A percentile compares a stretch with the other conserved stretches of the same genome.
Evolutionary conservation across 2,797 vertebrate species (phyloP).

Genomic region (Phoeniculus purpureus): DNA sequence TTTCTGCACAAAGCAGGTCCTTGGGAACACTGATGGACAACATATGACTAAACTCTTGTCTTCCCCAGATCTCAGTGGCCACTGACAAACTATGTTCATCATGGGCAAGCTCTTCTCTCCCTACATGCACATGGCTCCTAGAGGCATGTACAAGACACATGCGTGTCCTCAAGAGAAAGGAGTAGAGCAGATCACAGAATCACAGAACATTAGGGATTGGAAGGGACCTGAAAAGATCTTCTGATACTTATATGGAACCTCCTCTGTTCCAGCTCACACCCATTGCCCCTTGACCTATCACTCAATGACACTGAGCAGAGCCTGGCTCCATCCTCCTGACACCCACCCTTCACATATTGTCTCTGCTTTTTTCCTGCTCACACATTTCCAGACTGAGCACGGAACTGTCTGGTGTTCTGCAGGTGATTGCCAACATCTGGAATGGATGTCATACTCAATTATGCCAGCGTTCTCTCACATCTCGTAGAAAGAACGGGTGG

Average conservation of each 20-base stretch:
- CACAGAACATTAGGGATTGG: no score
- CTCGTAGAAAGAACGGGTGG: slow-evolving; percentile 17
- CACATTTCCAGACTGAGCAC: not conserved
- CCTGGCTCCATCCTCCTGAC: no score
- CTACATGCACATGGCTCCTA: not conserved
- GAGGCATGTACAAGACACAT: not conserved
- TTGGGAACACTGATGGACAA: not conserved
- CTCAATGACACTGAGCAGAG: no score
- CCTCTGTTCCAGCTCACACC: no score
- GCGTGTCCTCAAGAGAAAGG: not conserved
- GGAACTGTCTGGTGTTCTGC: not conserved
- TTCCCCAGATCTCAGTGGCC: not conserved
- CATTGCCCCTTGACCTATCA: no score
- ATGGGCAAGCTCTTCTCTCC: not conserved
- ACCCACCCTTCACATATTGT: no score
- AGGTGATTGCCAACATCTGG: slow-evolving; percentile 76
- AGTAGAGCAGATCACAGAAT: not conserved
- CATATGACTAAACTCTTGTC: not conserved
- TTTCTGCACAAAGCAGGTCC: not conserved
- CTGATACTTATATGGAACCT: no score
- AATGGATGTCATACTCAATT: slow-evolving; percentile 57
- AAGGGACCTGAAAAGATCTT: no score
- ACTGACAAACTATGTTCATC: not conserved
- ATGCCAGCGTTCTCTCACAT: slow-evolving; percentile 46
- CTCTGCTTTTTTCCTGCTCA: rapidly evolving